Percentiles rank a stretch among this genome's conserved stretches.
These are phyloP conservation scores for Criorhina ranunculi DNA, from an alignment of 2,888 invertebrate species.

Conservation along the genomic window DNA sequence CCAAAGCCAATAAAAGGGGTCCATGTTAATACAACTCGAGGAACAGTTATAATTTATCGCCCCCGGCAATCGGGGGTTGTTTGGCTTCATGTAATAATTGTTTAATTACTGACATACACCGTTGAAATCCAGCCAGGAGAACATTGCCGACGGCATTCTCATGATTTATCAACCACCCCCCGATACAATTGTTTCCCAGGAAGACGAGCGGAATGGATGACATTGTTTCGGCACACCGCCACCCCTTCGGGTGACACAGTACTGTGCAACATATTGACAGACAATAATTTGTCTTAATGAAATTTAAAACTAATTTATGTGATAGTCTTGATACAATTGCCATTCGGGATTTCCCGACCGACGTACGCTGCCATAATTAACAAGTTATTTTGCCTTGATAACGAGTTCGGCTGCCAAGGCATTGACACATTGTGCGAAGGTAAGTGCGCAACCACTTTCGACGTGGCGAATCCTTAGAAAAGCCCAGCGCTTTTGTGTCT, in stretches of 20 bases:
- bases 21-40: conserved; percentile 56
- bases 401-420: conserved; percentile 19
- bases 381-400: conserved; percentile 30
- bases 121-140: conserved; percentile 39
- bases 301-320: conserved; percentile 84
- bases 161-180: conserved; percentile 67
- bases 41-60: conserved; percentile 71
- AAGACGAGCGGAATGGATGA: conserved; percentile 28
- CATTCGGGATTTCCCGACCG: too few relatives aligned
- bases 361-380: conserved; percentile 52
- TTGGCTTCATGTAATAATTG: conserved; percentile 76
- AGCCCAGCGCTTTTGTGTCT: conserved; percentile 66
- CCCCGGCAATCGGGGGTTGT: conserved; percentile 70
- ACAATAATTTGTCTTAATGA: conserved; percentile 85
- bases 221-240: conserved; percentile 22
- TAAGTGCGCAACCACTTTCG: conserved; percentile 33
- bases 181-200: conserved; percentile 59
- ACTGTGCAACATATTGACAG: conserved; percentile 84
- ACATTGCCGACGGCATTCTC: conserved; percentile 74
- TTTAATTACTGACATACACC: conserved; percentile 73
- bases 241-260: conserved; percentile 25
- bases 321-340: conserved; percentile 67
- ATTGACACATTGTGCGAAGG: conserved; percentile 16
- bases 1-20: conserved; percentile 66
- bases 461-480: conserved; percentile 69